A percentile compares a stretch with the other conserved stretches of the same genome.
These are phyloP conservation scores for Tenebrosternarchus preto DNA, from an alignment of 2,113 vertebrate genomes.

Conservation along the genomic window DNA sequence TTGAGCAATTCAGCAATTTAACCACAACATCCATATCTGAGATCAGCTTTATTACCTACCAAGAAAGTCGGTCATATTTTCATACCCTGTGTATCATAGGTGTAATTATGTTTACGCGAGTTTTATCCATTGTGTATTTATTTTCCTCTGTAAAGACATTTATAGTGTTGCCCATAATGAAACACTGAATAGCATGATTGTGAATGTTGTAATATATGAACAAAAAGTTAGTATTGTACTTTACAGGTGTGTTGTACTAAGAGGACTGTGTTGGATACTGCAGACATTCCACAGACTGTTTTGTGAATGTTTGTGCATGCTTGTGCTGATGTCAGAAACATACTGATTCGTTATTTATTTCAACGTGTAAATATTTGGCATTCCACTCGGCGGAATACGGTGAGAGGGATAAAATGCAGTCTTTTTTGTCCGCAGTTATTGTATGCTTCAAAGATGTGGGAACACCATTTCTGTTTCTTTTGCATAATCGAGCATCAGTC, in stretches of 20 bases:
- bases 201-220: slow-evolving; percentile 3
- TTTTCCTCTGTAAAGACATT: neutral
- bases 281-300: neutral
- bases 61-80: too few relatives aligned
- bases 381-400: neutral
- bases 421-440: neutral
- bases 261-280: neutral
- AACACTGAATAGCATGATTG: neutral
- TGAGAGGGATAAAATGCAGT: neutral
- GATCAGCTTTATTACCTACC: neutral
- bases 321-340: slow-evolving; percentile 3
- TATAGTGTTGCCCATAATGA: neutral
- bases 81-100: neutral
- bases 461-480: neutral
- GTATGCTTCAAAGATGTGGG: neutral
- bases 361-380: slow-evolving; percentile 7
- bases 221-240: neutral
- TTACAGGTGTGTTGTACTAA: neutral
- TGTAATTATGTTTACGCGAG: neutral
- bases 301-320: slow-evolving; percentile 18
- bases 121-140: neutral
- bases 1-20: neutral
- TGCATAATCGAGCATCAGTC: neutral
- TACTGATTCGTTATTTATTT: neutral
- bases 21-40: neutral